Percentiles rank a stretch among this genome's conserved stretches.
Evolutionary conservation across 2,113 vertebrate species (phyloP).

Genomic region (Alces alces): DNA sequence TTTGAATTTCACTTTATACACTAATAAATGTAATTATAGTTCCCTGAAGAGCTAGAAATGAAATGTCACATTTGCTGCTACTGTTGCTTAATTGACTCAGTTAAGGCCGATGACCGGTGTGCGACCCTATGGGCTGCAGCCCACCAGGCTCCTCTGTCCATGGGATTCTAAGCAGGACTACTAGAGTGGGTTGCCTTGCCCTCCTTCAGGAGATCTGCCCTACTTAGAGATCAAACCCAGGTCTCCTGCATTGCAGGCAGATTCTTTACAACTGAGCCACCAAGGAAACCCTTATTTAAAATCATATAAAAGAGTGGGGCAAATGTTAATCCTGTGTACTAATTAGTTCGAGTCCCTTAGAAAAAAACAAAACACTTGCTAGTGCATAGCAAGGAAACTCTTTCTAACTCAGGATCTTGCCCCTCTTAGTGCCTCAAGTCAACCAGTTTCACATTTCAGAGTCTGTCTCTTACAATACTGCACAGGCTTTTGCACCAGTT

Average conservation of each 20-base stretch:
- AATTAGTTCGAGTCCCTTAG: background rate
- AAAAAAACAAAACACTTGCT: background rate
- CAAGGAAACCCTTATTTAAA: background rate
- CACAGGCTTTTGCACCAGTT: background rate
- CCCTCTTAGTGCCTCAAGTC: background rate
- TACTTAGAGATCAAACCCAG: background rate
- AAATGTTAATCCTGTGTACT: background rate
- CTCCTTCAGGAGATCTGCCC: background rate
- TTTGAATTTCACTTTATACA: background rate
- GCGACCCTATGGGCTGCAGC: background rate
- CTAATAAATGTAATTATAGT: background rate
- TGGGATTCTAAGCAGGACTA: background rate
- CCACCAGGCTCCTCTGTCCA: background rate
- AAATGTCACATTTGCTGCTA: background rate
- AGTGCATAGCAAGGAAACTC: background rate
- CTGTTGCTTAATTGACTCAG: background rate
- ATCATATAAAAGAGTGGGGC: background rate
- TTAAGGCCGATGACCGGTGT: fast-evolving
- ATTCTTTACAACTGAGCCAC: background rate
- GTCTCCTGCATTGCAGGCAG: background rate
- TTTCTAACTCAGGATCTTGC: background rate
- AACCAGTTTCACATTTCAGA: background rate
- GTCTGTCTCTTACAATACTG: background rate
- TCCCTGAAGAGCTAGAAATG: background rate
- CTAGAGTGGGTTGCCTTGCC: background rate